phyloP scores from a whole-genome alignment of 1,140 invertebrate species.

The Drosophila ohnishii region DNA sequence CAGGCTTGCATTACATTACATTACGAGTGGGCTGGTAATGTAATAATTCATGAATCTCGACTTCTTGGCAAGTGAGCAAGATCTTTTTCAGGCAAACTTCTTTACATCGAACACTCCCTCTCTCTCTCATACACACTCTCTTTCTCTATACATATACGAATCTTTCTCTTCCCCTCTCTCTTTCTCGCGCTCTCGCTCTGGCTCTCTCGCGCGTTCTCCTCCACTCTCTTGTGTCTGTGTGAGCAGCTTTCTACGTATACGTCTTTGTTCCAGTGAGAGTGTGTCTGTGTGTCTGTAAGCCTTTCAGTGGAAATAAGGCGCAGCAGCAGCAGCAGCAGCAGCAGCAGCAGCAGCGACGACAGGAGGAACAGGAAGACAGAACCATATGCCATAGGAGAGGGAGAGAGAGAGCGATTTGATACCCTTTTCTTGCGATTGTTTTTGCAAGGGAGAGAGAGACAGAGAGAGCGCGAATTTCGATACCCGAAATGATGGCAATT shows the following conservation, averaged over 20 bases:
- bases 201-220: neutral
- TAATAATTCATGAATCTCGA: conserved; percentile 45
- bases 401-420: conserved; percentile 10
- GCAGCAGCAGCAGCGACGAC: conserved; percentile 43
- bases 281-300: conserved; percentile 27
- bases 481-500: conserved; percentile 18
- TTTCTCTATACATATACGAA: neutral
- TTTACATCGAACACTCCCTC: conserved; percentile 42
- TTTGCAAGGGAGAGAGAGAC: neutral
- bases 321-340: conserved; percentile 45
- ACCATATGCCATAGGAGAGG: conserved; percentile 20
- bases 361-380: conserved; percentile 24
- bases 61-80: conserved; percentile 41
- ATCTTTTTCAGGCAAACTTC: conserved; percentile 45
- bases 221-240: conserved; percentile 13
- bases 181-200: conserved; percentile 2
- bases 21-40: conserved; percentile 8
- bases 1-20: conserved; percentile 10
- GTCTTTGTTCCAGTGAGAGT: conserved; percentile 27
- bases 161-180: conserved; percentile 1
- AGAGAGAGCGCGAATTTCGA: conserved; percentile 12
- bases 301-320: conserved; percentile 72
- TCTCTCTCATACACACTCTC: conserved; percentile 7
- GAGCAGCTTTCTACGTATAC: conserved; percentile 35
- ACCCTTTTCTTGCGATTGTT: conserved; percentile 9